Conservation (phyloP, 2,797 vertebrate species). For the Falco naumanni region DNA sequence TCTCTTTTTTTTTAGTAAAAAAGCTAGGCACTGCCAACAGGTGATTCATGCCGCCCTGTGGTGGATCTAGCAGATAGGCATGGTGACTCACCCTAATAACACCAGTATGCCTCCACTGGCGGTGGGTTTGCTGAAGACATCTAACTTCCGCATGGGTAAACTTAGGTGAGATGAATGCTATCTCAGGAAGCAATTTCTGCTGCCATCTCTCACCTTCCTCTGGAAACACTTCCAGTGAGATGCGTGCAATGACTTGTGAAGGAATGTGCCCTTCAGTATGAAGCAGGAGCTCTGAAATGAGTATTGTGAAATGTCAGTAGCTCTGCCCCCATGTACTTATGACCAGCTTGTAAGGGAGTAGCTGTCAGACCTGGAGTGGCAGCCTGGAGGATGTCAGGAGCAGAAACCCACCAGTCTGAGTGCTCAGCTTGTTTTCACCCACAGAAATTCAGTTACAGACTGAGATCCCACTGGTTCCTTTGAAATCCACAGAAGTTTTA, state of each 20-base stretch:
- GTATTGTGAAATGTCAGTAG: not conserved
- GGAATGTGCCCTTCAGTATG: not conserved
- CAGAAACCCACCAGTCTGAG: not conserved
- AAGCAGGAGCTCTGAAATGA: not conserved
- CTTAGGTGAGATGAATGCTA: not conserved
- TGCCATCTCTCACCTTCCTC: not conserved
- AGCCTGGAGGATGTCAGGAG: not conserved
- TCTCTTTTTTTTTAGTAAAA: not conserved
- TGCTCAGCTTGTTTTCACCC: not conserved
- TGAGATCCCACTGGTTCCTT: not conserved
- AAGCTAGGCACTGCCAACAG: not conserved
- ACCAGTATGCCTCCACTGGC: not conserved
- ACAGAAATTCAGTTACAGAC: not conserved
- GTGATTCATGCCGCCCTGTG: not conserved
- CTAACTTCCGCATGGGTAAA: not conserved
- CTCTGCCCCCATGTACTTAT: not conserved
- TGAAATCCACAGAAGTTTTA: not conserved
- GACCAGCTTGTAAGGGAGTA: not conserved
- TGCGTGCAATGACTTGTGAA: not conserved
- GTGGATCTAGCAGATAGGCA: not conserved
- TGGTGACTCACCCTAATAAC: not conserved
- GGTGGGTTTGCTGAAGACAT: slow-evolving; percentile 12
- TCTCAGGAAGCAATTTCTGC: not conserved
- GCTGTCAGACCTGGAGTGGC: not conserved
- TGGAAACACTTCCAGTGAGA: not conserved